Evolutionary conservation across 2,113 vertebrate species (phyloP).

Genomic region (Hemibagrus wyckioides): DNA sequence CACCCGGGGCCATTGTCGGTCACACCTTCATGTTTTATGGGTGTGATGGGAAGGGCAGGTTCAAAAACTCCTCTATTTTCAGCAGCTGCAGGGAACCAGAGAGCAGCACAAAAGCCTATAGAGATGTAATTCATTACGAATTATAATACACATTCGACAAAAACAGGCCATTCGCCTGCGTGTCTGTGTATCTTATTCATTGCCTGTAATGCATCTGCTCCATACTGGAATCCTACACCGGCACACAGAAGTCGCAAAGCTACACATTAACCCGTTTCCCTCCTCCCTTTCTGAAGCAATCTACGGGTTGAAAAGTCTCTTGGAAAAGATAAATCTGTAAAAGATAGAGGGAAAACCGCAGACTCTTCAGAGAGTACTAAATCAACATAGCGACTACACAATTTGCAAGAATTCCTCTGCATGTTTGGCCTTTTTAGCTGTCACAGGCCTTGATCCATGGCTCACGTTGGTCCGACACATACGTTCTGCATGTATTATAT

Average conservation of each 20-base stretch:
- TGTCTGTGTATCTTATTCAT: background rate
- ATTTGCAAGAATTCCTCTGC: constrained; percentile 34
- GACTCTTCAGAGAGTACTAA: constrained; percentile 37
- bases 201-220: constrained; percentile 25
- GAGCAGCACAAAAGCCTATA: constrained; percentile 19
- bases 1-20: constrained; percentile 45
- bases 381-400: constrained; percentile 35
- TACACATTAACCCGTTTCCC: background rate
- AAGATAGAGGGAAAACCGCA: background rate
- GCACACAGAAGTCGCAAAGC: constrained; percentile 14
- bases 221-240: constrained; percentile 17
- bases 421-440: constrained; percentile 35
- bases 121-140: constrained; percentile 38
- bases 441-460: constrained; percentile 35
- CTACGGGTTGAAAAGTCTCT: background rate
- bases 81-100: constrained; percentile 34
- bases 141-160: constrained; percentile 32
- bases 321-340: constrained; percentile 28
- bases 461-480: background rate
- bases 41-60: constrained; percentile 16
- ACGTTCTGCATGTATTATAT: constrained; percentile 16
- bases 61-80: constrained; percentile 35
- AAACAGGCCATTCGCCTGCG: constrained; percentile 16
- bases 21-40: constrained; percentile 51
- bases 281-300: background rate